Evolutionary conservation across 2,797 vertebrate genomes (phyloP).

Genomic region (Numenius phaeopus): DNA sequence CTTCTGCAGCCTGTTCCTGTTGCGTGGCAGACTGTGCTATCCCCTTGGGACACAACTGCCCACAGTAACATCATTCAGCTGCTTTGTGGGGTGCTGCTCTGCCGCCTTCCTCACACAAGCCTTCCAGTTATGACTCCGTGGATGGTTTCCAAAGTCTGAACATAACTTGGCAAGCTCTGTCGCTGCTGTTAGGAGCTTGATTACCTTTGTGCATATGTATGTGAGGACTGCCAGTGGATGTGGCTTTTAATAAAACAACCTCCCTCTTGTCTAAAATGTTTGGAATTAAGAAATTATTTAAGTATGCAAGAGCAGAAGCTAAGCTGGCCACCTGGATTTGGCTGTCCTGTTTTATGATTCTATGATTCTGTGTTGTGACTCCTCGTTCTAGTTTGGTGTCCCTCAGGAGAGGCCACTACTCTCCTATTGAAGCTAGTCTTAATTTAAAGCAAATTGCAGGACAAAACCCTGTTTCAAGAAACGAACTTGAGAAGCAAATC

Average conservation of each 20-base stretch:
- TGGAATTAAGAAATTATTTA: background rate
- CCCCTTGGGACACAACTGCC: conserved; percentile 22
- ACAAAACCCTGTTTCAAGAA: background rate
- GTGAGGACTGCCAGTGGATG: background rate
- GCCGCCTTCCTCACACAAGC: conserved; percentile 25
- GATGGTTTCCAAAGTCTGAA: conserved; percentile 52
- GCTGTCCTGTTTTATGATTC: background rate
- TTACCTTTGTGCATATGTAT: conserved; percentile 53
- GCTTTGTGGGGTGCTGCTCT: background rate
- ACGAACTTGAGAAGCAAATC: background rate
- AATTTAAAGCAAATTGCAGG: background rate
- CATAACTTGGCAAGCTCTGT: conserved; percentile 47
- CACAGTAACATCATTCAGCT: conserved; percentile 49
- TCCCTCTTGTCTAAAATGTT: background rate
- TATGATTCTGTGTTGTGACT: background rate
- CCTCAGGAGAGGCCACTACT: background rate
- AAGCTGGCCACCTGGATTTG: background rate
- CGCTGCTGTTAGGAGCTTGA: conserved; percentile 14
- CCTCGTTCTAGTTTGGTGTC: background rate
- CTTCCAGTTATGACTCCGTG: background rate
- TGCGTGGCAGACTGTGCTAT: background rate
- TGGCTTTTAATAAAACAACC: conserved; percentile 10
- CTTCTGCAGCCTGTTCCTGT: background rate
- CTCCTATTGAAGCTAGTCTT: background rate
- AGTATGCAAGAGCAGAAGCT: background rate